Percentiles rank a stretch among this genome's conserved stretches.
These are phyloP conservation scores for Serinus canaria DNA, from an alignment of 2,113 vertebrate genomes.

Conservation along the genomic window DNA sequence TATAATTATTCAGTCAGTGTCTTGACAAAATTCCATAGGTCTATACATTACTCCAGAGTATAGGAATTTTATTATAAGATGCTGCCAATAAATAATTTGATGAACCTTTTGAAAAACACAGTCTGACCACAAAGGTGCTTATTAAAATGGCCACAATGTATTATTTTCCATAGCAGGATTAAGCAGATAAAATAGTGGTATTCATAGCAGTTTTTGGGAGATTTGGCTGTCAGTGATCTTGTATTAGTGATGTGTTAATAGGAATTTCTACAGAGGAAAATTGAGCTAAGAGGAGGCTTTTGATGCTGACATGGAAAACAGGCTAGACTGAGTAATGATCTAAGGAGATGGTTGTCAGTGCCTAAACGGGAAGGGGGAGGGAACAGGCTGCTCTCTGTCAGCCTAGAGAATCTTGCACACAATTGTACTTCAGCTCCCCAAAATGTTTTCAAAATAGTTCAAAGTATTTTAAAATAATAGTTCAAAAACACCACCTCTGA, in stretches of 20 bases:
- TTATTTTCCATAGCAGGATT: not conserved
- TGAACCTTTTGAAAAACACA: not conserved
- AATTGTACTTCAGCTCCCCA: not conserved
- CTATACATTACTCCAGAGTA: not conserved
- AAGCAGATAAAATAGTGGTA: not conserved
- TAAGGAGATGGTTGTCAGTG: not conserved
- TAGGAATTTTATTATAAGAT: not conserved
- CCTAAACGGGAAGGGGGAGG: not conserved
- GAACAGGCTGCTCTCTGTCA: not conserved
- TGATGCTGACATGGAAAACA: not conserved
- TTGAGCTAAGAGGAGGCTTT: not conserved
- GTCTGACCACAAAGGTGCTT: not conserved
- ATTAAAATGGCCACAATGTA: fast-evolving
- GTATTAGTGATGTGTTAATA: not conserved
- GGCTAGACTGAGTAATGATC: not conserved
- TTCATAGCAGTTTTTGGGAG: not conserved
- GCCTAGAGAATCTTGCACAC: not conserved
- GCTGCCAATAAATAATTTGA: not conserved
- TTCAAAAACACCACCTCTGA: not conserved
- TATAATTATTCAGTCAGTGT: not conserved
- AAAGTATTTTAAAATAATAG: not conserved
- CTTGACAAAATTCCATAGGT: not conserved
- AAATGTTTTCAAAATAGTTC: not conserved
- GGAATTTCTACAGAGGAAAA: not conserved
- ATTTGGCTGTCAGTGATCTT: not conserved